Evolutionary conservation across 1,140 invertebrate species (phyloP).

Genomic region (Microvelia longipes): DNA sequence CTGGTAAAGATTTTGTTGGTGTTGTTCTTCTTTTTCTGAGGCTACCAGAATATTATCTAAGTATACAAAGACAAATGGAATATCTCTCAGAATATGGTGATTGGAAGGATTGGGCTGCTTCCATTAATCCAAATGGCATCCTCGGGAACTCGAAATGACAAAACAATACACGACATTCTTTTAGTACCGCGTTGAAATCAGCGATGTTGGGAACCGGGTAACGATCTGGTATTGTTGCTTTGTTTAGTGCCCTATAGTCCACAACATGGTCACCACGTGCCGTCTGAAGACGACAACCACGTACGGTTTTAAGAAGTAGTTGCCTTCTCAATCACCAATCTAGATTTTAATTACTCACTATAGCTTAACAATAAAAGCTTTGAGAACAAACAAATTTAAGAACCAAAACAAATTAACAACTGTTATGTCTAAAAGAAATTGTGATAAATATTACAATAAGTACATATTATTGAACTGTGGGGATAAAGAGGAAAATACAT

Average conservation of each 20-base stretch:
- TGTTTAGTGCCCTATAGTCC: slow-evolving; percentile 35
- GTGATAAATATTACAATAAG: too few species aligned
- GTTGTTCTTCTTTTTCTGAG: slow-evolving; percentile 22
- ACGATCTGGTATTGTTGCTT: slow-evolving; percentile 26
- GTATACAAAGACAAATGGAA: slow-evolving; percentile 15
- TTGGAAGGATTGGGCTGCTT: slow-evolving; percentile 33
- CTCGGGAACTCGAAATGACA: slow-evolving; percentile 19
- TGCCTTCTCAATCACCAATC: too few species aligned
- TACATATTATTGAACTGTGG: too few species aligned
- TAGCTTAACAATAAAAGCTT: too few species aligned
- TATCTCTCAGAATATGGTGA: slow-evolving; percentile 26
- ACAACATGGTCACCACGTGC: slow-evolving; percentile 30
- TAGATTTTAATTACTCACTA: too few species aligned
- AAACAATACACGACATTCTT: slow-evolving; percentile 30
- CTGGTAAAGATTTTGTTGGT: slow-evolving; percentile 16
- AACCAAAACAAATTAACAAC: too few species aligned
- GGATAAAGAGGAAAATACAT: too few species aligned
- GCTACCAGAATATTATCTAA: slow-evolving; percentile 6
- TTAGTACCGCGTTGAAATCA: slow-evolving; percentile 26
- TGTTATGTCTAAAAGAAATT: too few species aligned
- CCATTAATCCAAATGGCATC: slow-evolving; percentile 26
- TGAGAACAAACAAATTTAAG: too few species aligned
- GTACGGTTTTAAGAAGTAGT: slow-evolving; percentile 24
- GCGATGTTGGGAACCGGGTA: slow-evolving; percentile 28
- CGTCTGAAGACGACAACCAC: slow-evolving; percentile 32